Base-by-base conservation (phyloP, 2,113 vertebrate species). In the Sebastes schlegelii region DNA sequence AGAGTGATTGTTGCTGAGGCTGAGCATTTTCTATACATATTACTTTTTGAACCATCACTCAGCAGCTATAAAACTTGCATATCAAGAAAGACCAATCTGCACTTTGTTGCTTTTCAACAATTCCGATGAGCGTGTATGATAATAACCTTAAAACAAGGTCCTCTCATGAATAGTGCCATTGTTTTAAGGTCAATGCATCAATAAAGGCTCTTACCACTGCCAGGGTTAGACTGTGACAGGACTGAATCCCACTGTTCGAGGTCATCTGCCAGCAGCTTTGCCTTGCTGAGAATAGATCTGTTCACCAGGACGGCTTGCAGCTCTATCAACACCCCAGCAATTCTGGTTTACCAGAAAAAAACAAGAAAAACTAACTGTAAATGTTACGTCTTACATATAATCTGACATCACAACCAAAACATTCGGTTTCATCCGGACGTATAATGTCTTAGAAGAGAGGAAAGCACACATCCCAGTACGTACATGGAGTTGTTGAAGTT, bases 401-500 rank as follows among this genome's bases (percentile, higher is more conserved):
- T 40, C 8, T 48, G 26, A 61, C 75, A 68, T 23, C 11, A 23
- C 1, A 42, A 26, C 5, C 11, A 61, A 19, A 7, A 75, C 13
- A 55, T 23, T 70, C 21, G 0, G 1, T 23, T 49, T 13, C 14
- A 66, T 57, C 51, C 45, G 6, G 2, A 55, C 14, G 61, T 45
- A 43, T 8, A 14, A 5, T 21, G 19, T 63, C 11, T 60, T 26
- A 43, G n/a, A 17, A 13, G 45, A 65, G 10, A 64, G 40, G 82
- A 11, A 73, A 73, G 23, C 14, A 48, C 77, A 65, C 1, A 66
- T 52, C 1, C 0, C 49, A 10, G 54, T 21, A 85, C 97, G 91
- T 94, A 99, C 98, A 98, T 96, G 60, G 98, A 99, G 71, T 96
- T 93, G 86, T 99, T 95, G 93, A 99, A 99, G 94, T 99, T 99